These are phyloP conservation scores for Polyploca ridens DNA, from an alignment of 2,888 invertebrate genomes.

Conservation along the genomic window DNA sequence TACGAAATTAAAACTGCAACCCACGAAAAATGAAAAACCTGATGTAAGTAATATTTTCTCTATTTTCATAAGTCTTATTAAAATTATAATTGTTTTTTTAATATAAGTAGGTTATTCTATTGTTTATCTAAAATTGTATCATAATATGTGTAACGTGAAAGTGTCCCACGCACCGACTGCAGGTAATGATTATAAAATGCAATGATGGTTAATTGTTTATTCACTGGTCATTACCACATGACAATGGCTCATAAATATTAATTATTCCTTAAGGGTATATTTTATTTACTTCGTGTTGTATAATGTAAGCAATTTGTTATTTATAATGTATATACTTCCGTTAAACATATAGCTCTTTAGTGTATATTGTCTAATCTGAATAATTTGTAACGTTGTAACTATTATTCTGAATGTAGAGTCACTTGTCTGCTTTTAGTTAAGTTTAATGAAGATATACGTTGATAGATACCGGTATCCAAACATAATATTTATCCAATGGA, in stretches of 20 bases:
- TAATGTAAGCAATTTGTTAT: not conserved
- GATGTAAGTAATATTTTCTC: constrained; percentile 53
- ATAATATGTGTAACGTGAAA: constrained; percentile 28
- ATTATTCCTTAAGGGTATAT: constrained; percentile 40
- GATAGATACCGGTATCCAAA: too few relatives aligned
- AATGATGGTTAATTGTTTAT: constrained; percentile 21
- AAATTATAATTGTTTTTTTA: not conserved
- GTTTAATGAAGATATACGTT: too few relatives aligned
- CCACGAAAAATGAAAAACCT: constrained; percentile 42
- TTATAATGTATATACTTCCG: not conserved
- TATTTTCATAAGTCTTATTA: not conserved
- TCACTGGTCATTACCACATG: constrained; percentile 21
- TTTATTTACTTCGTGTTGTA: constrained; percentile 13
- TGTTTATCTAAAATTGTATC: not conserved
- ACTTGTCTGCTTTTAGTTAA: too few relatives aligned
- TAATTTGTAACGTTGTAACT: not conserved
- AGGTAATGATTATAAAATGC: constrained; percentile 10
- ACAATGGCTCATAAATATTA: constrained; percentile 34
- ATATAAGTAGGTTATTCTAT: not conserved
- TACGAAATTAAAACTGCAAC: constrained; percentile 51
- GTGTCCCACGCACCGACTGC: constrained; percentile 18
- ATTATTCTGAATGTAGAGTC: not conserved
- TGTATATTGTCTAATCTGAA: not conserved
- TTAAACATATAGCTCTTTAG: not conserved
- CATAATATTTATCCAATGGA: too few relatives aligned